Evolutionary conservation across 2,113 vertebrate genomes (phyloP), one percentile per base, ranked within the genome.

Genomic region (Dendrocopos noguchii): DNA sequence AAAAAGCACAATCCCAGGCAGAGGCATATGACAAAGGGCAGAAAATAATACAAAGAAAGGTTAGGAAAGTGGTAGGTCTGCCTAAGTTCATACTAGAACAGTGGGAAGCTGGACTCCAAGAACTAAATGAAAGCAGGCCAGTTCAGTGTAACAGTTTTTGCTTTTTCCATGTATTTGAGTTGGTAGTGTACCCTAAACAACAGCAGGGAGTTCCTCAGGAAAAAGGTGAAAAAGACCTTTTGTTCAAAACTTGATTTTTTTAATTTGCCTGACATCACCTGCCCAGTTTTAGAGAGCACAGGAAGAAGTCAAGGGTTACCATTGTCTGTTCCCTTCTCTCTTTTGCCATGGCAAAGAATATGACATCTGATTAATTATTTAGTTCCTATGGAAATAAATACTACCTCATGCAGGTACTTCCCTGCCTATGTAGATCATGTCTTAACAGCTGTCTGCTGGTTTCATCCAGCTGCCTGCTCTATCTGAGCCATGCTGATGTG

Each of bases 401-500:
- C 13, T 31, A 42, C 25, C 28, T 80, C 15, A 33, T 36, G 31
- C 31, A 85, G 84, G 10, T 28, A 21, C 21, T 34, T 67, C 82
- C 57, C 24, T 59, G 31, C 20, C 70, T 65, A 3, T 8, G n/a
- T 7, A 39, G 34, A 22, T 27, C 2, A 0, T 25, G 24, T 57
- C 12, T 77, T 39, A 29, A 47, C 28, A 94, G 27, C 7, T 50
- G 15, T 16, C 27, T 68, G 20, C 44, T 50, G 24, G 65, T 60
- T 56, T 77, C 33, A 71, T 29, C 34, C 82, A 84, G 34, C 70
- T 81, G 46, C 52, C 34, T 67, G 75, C 5, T 67, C 57, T 7
- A 0, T 18, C 33, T 1, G 22, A 56, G 15, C 17, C 25, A 16
- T 0, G 5, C 34, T n/a, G 22, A 34, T 24, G 21, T 12, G 44